Percentiles rank a stretch among this genome's conserved stretches.
phyloP scores from a whole-genome alignment of 2,888 invertebrate species.

The Cerceris ruficornis region DNA sequence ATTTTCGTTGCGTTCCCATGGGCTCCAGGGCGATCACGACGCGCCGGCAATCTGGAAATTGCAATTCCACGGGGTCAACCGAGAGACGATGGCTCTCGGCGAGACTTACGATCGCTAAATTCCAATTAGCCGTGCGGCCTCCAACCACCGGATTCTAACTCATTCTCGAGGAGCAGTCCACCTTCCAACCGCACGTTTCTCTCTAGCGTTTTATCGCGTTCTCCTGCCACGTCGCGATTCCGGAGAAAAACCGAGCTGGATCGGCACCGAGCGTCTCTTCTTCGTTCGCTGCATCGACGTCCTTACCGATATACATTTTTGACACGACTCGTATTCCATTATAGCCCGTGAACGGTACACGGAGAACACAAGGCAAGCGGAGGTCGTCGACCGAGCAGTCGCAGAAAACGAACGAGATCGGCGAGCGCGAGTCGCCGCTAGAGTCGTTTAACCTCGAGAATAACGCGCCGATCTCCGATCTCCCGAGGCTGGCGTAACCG shows the following conservation, averaged over 20 bases:
- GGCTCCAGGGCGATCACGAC: constrained; percentile 2
- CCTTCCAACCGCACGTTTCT: constrained; percentile 51
- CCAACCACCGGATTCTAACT: constrained; percentile 66
- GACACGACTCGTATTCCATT: no score
- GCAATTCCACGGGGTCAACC: constrained; percentile 68
- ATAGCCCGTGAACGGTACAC: no score
- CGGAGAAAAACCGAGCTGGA: background rate
- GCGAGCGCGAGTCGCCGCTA: no score
- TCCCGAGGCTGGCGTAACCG: no score
- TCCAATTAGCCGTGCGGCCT: constrained; percentile 74
- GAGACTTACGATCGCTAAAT: constrained; percentile 76
- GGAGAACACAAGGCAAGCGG: no score
- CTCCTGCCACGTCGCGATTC: constrained; percentile 25
- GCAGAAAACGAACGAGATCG: no score
- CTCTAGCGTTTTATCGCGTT: constrained; percentile 62
- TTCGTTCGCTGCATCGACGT: no score
- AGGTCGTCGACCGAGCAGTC: no score
- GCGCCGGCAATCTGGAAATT: constrained; percentile 61
- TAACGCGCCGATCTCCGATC: no score
- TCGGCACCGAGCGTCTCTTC: no score
- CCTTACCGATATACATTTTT: no score
- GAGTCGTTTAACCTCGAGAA: no score
- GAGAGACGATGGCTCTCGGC: constrained; percentile 31
- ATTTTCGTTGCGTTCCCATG: constrained; percentile 22
- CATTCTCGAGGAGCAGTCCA: constrained; percentile 62